Base-by-base conservation (phyloP, 2,113 vertebrate species). In the Rhegmatorhina hoffmannsi region DNA sequence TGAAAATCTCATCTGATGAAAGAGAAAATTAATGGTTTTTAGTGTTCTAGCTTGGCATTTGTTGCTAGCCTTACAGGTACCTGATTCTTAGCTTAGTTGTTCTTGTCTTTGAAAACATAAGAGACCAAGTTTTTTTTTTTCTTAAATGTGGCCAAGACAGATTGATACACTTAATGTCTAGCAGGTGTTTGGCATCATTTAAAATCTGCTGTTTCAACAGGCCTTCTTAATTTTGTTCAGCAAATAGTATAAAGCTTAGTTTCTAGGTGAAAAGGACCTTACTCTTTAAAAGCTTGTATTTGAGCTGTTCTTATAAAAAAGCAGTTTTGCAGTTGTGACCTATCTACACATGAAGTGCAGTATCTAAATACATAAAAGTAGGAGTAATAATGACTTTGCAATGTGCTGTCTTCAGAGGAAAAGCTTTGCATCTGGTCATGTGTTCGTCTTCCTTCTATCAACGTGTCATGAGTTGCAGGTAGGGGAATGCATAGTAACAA, bases 391-490 rank as follows among this genome's bases (percentile, higher is more conserved):
- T 64, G 31, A 26, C 55, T 94, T 86, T 64, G 14, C 26, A 55
- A 16, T 52, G 6, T 66, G 20, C 17, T 62, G 0, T 53, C 69
- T 69, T 81, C 23, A 47, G 60, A 29, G 4, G 17, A 56, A 68
- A 56, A 66, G 13, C 4, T 84, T 76, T 64, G 73, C 10, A 24
- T 64, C 12, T 6, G 5, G 18, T 72, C 1, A 6, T 34, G 29
- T 90, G n/a, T 67, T 82, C 7, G 3, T 70, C n/a, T 64, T 80
- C 15, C 50, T 73, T 66, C 17, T 43, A 23, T 33, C 44, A 80
- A 2, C 0, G 0, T 15, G 15, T 63, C 47, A 49, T 0, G 0
- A 38, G n/a, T 55, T 23, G 14, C 25, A 34, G 29, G 17, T 73
- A 46, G 5, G 2, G 1, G 23, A 72, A 83, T 25, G 14, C 58